Base-by-base conservation (phyloP, 2,888 invertebrate genomes). In the Fragum fragum region DNA sequence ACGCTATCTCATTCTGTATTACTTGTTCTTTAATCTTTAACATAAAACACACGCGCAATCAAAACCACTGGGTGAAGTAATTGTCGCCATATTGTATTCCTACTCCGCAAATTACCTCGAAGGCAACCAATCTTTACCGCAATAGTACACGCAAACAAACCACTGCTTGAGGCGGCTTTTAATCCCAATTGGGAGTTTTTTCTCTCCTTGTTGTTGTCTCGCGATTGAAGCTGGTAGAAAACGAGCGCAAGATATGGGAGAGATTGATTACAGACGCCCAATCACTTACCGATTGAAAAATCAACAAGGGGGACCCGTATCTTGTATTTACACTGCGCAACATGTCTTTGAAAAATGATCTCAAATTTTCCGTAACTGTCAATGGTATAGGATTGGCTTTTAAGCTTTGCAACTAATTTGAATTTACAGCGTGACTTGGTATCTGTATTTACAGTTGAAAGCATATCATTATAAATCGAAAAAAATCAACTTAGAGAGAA, bases 281-380 rank as follows among this genome's bases (percentile, higher is more conserved):
- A 61, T 32, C 61, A 61, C 61, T 61, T 61, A 61, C 28, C 61
- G 29, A 32, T 36, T 61, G 61, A 61, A 61, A 61, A 9, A 61
- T 61, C 28, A 61, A 61, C 61, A 61, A 32, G 61, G 32, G 61
- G 61, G 61, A 61, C 61, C 61, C 61, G 61, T 32, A 61, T 61
- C 11, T 32, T 18, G 32, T 29, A 61, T 26, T 23, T 23, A 23
- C 26, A 32, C 32, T 26, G 32, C 32, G 61, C 61, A 18, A 32
- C 32, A 61, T 23, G 61, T 61, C 61, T 28, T 61, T 32, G 29
- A 61, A 61, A 61, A 61, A 61, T 28, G 32, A 61, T 61, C 29
- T 61, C 32, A 1, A 7, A 14, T 26, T 9, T 32, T 61, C 23
- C 26, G 26, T 11, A 59, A 59, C 9, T 32, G n/a, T 3, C 61